A percentile compares a stretch with the other conserved stretches of the same genome.
These are phyloP conservation scores for Bufo gargarizans DNA, from an alignment of 2,113 vertebrate species.

Conservation along the genomic window DNA sequence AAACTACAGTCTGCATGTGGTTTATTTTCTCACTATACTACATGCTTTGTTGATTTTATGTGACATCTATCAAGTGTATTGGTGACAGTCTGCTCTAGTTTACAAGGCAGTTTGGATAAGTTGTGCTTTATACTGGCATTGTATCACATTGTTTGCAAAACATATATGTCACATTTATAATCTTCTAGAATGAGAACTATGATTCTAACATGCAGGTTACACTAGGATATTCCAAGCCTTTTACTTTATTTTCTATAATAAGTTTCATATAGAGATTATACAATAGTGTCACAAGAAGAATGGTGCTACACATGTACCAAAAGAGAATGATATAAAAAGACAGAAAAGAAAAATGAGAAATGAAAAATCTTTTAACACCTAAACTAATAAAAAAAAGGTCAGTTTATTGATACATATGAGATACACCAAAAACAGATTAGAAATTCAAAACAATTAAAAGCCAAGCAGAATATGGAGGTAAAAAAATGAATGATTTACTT, in stretches of 20 bases:
- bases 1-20: background rate
- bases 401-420: too few relatives aligned
- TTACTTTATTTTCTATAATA: background rate
- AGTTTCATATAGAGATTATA: background rate
- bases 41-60: slow-evolving; percentile 14
- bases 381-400: too few relatives aligned
- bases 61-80: slow-evolving; percentile 27
- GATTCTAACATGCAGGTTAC: background rate
- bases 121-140: background rate
- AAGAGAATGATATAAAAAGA: too few relatives aligned
- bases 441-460: too few relatives aligned
- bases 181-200: background rate
- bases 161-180: background rate
- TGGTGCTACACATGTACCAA: too few relatives aligned
- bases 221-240: background rate
- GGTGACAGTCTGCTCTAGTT: background rate
- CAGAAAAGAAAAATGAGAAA: too few relatives aligned
- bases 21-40: background rate
- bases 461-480: too few relatives aligned
- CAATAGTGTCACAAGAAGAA: too few relatives aligned
- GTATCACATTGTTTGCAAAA: background rate
- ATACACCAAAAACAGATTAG: too few relatives aligned
- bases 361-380: too few relatives aligned
- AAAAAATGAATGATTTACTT: too few relatives aligned
- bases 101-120: background rate